Evolutionary conservation across 2,888 invertebrate species (phyloP).

Genomic region (Tetanocera ferruginea): DNA sequence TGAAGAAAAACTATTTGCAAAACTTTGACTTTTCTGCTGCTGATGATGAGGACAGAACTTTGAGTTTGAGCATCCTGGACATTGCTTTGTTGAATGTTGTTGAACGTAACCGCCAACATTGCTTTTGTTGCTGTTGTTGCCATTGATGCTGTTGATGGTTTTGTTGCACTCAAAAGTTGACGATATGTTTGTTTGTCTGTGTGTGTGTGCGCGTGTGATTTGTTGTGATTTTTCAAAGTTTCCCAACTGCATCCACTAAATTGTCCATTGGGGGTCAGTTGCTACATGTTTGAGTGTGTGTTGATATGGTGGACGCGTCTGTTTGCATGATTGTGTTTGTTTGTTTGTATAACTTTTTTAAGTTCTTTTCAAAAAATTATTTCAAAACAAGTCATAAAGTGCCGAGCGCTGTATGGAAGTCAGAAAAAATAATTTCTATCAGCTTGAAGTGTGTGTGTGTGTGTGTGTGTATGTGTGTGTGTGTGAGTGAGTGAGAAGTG

Average conservation of each 20-base stretch:
- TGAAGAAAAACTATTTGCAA: conserved; percentile 17
- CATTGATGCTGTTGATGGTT: conserved; percentile 4
- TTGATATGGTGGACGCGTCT: background rate
- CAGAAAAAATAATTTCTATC: background rate
- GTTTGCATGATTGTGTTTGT: background rate
- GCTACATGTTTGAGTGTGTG: background rate
- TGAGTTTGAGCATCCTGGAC: background rate
- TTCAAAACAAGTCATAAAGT: conserved; percentile 9
- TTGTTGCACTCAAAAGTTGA: background rate
- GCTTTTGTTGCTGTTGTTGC: background rate
- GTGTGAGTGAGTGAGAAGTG: too few species aligned
- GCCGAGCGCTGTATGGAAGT: background rate
- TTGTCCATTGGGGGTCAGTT: background rate
- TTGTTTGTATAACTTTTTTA: background rate
- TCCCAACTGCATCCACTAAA: background rate
- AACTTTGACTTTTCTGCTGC: conserved; percentile 22
- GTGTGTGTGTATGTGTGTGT: too few species aligned
- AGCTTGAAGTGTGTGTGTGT: background rate
- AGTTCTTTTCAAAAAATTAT: background rate
- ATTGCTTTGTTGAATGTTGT: background rate
- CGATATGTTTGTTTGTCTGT: background rate
- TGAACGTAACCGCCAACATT: background rate
- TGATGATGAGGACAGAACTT: conserved; percentile 11
- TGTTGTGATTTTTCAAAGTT: background rate
- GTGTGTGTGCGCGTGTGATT: background rate